Conservation (phyloP, 2,797 vertebrate genomes). For the Kryptopterus vitreolus region DNA sequence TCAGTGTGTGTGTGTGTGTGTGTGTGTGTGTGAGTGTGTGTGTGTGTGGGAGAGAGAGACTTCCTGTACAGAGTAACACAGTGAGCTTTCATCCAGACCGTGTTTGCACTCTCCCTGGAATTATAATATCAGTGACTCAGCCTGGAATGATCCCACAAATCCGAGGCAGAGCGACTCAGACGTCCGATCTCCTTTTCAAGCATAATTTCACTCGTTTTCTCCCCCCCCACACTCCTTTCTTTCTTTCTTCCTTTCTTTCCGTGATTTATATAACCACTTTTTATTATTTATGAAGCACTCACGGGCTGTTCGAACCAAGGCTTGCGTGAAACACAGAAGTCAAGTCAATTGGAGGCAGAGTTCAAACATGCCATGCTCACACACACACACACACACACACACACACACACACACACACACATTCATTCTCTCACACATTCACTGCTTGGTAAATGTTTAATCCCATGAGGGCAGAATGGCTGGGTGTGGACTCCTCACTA, state of each 20-base stretch:
- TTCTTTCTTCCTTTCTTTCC: neutral
- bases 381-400: too few species aligned
- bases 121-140: slow-evolving; percentile 43
- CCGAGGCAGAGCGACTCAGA: neutral
- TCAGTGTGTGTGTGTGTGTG: too few species aligned
- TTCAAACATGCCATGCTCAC: neutral
- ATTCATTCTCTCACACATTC: too few species aligned
- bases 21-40: neutral
- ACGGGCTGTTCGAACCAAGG: neutral
- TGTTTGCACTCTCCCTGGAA: slow-evolving; percentile 40
- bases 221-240: neutral
- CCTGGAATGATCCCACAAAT: slow-evolving; percentile 19
- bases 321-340: neutral
- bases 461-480: neutral
- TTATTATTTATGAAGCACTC: neutral
- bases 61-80: slow-evolving; percentile 43
- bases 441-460: neutral
- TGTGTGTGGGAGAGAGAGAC: neutral
- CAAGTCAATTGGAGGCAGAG: neutral
- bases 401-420: too few species aligned
- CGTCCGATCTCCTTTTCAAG: neutral
- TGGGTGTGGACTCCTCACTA: slow-evolving; percentile 5
- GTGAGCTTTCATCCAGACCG: slow-evolving; percentile 46
- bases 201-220: too few species aligned
- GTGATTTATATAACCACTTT: too few species aligned